Percentiles rank a stretch among this genome's conserved stretches.
Conservation (phyloP, 2,113 vertebrate species). For the Lepisosteus osseus region DNA sequence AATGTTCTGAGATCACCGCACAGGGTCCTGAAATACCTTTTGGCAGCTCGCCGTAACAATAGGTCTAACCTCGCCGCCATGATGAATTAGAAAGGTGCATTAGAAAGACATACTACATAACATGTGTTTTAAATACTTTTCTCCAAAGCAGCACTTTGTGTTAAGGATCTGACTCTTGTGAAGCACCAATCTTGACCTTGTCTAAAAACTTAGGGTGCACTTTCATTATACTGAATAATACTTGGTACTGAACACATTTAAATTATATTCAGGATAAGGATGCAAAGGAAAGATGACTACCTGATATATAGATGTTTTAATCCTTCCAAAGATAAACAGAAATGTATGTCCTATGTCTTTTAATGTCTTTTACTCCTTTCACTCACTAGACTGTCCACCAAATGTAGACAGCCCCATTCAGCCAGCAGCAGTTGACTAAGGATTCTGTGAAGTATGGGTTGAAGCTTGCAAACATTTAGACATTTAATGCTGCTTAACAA, state of each 20-base stretch:
- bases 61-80: conserved; percentile 26
- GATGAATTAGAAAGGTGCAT: conserved; percentile 36
- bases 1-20: too few species aligned
- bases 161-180: neutral
- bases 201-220: neutral
- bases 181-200: neutral
- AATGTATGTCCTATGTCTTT: neutral
- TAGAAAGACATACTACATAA: conserved; percentile 38
- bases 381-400: too few species aligned
- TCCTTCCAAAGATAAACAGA: neutral
- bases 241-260: conserved; percentile 4
- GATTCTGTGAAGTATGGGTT: neutral
- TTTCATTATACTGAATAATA: neutral
- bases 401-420: neutral
- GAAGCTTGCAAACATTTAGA: neutral
- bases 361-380: too few species aligned
- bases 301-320: neutral
- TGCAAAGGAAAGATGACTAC: neutral
- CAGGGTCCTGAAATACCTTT: too few species aligned
- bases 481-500: neutral
- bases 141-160: neutral
- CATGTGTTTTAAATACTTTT: conserved; percentile 51
- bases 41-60: neutral
- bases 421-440: neutral
- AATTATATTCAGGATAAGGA: conserved; percentile 2